These are phyloP conservation scores for Zaprionus bogoriensis DNA, from an alignment of 2,888 invertebrate genomes.

Conservation along the genomic window DNA sequence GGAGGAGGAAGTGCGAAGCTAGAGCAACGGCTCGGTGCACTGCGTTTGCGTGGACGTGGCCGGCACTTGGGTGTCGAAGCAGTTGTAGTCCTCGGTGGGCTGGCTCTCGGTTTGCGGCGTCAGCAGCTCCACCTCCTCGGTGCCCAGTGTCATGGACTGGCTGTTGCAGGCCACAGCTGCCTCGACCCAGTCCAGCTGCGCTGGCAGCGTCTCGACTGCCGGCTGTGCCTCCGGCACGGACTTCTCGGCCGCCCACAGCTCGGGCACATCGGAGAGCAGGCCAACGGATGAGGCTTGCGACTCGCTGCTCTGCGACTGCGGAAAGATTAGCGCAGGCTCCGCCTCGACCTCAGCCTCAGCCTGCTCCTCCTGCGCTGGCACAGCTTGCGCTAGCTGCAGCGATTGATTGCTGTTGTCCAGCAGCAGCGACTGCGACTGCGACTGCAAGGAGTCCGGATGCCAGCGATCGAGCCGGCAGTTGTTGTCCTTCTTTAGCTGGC, in stretches of 20 bases:
- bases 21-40: conserved; percentile 18
- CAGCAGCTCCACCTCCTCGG: not conserved
- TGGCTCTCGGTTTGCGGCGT: conserved; percentile 22
- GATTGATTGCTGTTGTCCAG: conserved; percentile 4
- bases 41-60: conserved; percentile 49
- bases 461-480: conserved; percentile 42
- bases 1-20: no score
- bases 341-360: not conserved
- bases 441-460: not conserved
- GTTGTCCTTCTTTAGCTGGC: conserved; percentile 46
- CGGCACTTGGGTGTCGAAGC: conserved; percentile 47
- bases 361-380: not conserved
- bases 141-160: conserved; percentile 27
- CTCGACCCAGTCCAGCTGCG: conserved; percentile 16
- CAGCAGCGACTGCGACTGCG: not conserved
- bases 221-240: not conserved
- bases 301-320: not conserved
- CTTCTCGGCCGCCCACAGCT: conserved; percentile 5
- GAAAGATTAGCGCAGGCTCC: not conserved
- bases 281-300: not conserved
- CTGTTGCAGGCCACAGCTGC: conserved; percentile 27
- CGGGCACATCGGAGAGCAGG: not conserved
- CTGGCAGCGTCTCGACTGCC: not conserved
- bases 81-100: conserved; percentile 24
- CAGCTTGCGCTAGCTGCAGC: conserved; percentile 5